Base-by-base conservation (phyloP, 92 coral and sea anemone species). In the Bergia puertoricense region DNA sequence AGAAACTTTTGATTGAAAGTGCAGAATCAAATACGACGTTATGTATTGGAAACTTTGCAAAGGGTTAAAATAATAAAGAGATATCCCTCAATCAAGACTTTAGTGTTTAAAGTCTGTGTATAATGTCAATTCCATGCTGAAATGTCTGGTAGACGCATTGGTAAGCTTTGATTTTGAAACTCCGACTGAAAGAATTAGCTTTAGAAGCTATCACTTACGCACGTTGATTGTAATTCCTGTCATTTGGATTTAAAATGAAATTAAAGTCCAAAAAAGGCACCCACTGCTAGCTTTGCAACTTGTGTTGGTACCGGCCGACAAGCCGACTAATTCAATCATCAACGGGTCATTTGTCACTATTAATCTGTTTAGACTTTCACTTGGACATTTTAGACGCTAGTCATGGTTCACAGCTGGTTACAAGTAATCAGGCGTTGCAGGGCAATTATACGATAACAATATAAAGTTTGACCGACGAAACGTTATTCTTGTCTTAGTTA, bases 251-350 rank as follows among this genome's bases (percentile, higher is more conserved):
- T 20, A 23, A n/a, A 38, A 80, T 0, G 30, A 38, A 6, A 57
- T 37, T 54, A 20, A 45, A 6, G 39, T 5, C 14, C 54, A 6
- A 3, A 45, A 78, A 46, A 6, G 68, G 68, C 16, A 37, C 0
- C 30, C 39, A 4, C 15, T 36, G 85, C 85, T 56, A n/a, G 6
- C 36, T 80, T 80, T 57, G 59, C 36, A 57, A 38, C 65, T 56
- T 73, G 22, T 84, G 77, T 66, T 69, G 45, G 87, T 84, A 65
- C 39, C 85, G 79, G 68, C 87, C 37, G 87, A 84, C 87, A 84
- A 72, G 46, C 79, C n/a, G 79, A 40, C 59, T 84, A 46, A 84
- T 84, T 84, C 78, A 84, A 51, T 84, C 87, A 75, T 84, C 87
- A 72, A 50, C 87, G 37, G 78, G 66, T 84, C 44, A 84, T 84